Percentiles rank a stretch among this genome's conserved stretches.
Conservation (phyloP, 2,888 invertebrate species). For the Sinopyrophorus schimmeli region DNA sequence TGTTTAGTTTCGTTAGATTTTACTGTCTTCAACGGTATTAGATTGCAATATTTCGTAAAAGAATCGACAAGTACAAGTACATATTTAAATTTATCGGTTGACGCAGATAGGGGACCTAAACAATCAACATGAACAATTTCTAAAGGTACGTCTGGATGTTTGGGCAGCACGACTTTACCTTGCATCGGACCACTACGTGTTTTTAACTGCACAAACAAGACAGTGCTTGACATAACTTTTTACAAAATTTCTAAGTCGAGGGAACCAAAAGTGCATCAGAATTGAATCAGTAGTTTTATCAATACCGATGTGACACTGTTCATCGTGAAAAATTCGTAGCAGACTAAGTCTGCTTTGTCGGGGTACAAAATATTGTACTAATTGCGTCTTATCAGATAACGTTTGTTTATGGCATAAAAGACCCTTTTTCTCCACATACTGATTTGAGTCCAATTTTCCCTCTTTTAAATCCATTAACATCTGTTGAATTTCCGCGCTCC, state of each 20-base stretch:
- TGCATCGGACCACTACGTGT: constrained; percentile 35
- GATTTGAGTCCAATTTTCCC: constrained; percentile 36
- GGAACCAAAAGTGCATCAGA: constrained; percentile 29
- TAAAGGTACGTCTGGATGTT: constrained; percentile 22
- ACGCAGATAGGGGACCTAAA: constrained; percentile 23
- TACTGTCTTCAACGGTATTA: constrained; percentile 29
- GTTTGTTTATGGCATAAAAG: constrained; percentile 29
- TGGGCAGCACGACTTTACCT: constrained; percentile 13
- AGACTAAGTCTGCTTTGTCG: constrained; percentile 34
- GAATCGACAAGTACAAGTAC: constrained; percentile 29
- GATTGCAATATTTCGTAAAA: constrained; percentile 29
- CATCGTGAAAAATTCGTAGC: constrained; percentile 38
- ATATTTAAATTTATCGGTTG: constrained; percentile 23
- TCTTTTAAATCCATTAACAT: constrained; percentile 23
- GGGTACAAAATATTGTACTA: constrained; percentile 33
- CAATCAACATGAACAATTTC: constrained; percentile 30
- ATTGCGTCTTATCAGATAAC: constrained; percentile 26
- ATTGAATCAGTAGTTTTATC: constrained; percentile 38
- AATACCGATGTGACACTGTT: constrained; percentile 32
- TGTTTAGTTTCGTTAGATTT: constrained; percentile 24
- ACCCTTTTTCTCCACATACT: constrained; percentile 35
- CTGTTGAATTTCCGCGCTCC: constrained; percentile 27
- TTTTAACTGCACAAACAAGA: constrained; percentile 38
- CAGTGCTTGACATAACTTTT: constrained; percentile 39
- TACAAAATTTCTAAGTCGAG: constrained; percentile 36